phyloP scores from a whole-genome alignment of 2,888 invertebrate species.

The Idaea dimidiata region DNA sequence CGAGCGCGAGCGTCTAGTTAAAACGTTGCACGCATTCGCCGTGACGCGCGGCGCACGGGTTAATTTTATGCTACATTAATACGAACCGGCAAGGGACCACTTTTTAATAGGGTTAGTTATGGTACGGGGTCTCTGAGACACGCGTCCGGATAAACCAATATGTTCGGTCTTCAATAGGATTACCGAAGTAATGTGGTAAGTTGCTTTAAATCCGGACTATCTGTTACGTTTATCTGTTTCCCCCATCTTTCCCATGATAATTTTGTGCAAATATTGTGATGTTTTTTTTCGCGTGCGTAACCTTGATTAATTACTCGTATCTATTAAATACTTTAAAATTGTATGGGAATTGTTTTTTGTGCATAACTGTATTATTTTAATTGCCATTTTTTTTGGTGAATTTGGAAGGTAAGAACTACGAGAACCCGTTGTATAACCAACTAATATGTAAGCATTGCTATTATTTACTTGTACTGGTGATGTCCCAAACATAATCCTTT shows the following conservation, averaged over 20 bases:
- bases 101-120: constrained; percentile 79
- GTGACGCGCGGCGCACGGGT: constrained; percentile 70
- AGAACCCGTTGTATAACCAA: too few relatives aligned
- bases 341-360: too few relatives aligned
- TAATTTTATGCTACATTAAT: constrained; percentile 81
- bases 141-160: constrained; percentile 63
- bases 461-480: too few relatives aligned
- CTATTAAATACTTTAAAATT: too few relatives aligned
- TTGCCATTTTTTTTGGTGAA: too few relatives aligned
- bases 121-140: constrained; percentile 58
- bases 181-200: constrained; percentile 50
- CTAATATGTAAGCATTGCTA: too few relatives aligned
- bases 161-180: constrained; percentile 61
- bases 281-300: not conserved
- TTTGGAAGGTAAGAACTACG: too few relatives aligned
- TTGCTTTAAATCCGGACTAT: constrained; percentile 31
- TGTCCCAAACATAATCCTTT: too few relatives aligned
- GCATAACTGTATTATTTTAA: too few relatives aligned
- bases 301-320: too few relatives aligned
- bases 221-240: not conserved
- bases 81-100: constrained; percentile 59
- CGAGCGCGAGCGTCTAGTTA: constrained; percentile 50
- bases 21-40: constrained; percentile 60
- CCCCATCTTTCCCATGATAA: not conserved
- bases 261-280: not conserved